Base-by-base conservation (phyloP, 2,888 invertebrate species). In the Dichetophora obliterata region DNA sequence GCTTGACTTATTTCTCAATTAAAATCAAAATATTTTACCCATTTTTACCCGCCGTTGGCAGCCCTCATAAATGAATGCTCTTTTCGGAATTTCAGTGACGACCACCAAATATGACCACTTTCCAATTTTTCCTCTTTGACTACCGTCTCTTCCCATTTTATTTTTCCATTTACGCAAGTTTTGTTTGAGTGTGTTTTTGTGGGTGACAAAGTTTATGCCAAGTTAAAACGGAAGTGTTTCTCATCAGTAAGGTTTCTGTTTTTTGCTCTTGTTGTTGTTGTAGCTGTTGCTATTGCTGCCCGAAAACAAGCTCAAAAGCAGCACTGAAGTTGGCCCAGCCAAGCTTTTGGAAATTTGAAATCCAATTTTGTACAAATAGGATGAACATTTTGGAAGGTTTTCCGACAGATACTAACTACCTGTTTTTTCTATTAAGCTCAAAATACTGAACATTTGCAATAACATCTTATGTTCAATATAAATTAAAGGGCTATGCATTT, bases 321-420 rank as follows among this genome's bases (percentile, higher is more conserved):
- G 16, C 59, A 11, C 27, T 59, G 9, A 22, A 27, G 59, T 22
- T 57, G n/a, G 31, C 31, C 52, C 74, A 74, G 52, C 63, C 22
- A 72, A 43, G 59, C 72, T 74, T 74, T 73, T 52, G 50, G 22
- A 74, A 66, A 74, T 74, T 74, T 54, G 66, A 74, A 74, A 74
- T 74, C 74, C 74, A 74, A 74, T 74, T 74, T 74, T 50, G 54
- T 74, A n/a, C 34, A 66, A 74, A 74, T 74, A 65, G 74, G 74
- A 74, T 74, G 54, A 74, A 66, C 52, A 74, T 74, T 74, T 74
- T 50, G 37, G 52, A 14, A 65, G 74, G 34, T 37, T 54, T 54
- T 65, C 22, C 54, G 34, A 50, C 61, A 63, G 50, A 11, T 43
- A 61, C 71, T 63, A 16, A n/a, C 27, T n/a, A 11, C 2, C 43